These are phyloP conservation scores for Stramonita haemastoma DNA, from an alignment of 2,888 invertebrate species.

Conservation along the genomic window DNA sequence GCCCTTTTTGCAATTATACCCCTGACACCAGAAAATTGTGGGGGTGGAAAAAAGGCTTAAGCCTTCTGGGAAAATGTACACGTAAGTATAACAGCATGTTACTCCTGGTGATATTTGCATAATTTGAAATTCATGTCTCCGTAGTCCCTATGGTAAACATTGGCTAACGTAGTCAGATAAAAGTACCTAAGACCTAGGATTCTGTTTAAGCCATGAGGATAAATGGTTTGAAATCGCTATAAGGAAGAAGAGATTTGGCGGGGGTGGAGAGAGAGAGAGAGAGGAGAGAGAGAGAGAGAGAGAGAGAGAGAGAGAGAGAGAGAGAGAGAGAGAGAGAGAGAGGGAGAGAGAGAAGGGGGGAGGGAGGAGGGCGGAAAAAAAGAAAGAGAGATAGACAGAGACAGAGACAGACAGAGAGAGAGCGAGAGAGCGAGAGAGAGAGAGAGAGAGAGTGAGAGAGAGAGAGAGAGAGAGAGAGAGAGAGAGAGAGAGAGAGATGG, in stretches of 20 bases:
- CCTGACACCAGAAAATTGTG: not conserved
- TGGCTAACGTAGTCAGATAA: not conserved
- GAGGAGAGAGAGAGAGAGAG: slow-evolving; percentile 25
- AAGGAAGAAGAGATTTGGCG: not conserved
- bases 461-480: not conserved
- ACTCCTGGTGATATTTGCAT: not conserved
- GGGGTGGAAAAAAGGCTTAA: not conserved
- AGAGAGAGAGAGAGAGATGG: not conserved
- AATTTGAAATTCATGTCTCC: not conserved
- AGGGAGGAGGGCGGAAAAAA: slow-evolving; percentile 41
- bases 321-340: slow-evolving; percentile 41
- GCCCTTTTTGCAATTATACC: not conserved
- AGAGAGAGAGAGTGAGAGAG: slow-evolving; percentile 16
- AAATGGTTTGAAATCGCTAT: no score
- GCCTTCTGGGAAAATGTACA: not conserved
- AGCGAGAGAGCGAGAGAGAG: slow-evolving; percentile 44
- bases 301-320: slow-evolving; percentile 37
- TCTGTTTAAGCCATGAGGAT: no score
- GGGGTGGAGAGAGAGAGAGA: not conserved
- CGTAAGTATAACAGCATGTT: not conserved
- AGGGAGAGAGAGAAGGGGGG: slow-evolving; percentile 39
- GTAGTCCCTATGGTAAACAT: not conserved
- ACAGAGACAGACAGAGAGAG: slow-evolving; percentile 45
- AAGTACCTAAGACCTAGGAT: no score
- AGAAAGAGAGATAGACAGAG: slow-evolving; percentile 43